phyloP scores from a whole-genome alignment of 2,113 vertebrate genomes.

The Dromiciops gliroides region DNA sequence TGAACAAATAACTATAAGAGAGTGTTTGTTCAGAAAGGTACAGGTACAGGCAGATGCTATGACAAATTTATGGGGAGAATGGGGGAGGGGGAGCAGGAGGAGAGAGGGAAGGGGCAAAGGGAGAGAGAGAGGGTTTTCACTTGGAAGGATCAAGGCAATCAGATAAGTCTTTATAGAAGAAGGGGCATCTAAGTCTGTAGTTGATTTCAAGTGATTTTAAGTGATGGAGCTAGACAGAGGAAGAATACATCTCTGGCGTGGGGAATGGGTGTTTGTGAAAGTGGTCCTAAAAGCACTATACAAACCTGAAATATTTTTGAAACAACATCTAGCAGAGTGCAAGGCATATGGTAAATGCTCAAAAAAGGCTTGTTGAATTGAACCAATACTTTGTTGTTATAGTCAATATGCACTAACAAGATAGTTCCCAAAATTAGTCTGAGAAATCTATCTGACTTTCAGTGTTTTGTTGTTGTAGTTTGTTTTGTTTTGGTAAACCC shows the following conservation, averaged over 20 bases:
- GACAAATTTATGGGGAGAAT: background rate
- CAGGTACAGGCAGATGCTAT: background rate
- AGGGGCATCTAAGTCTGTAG: background rate
- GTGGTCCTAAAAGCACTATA: background rate
- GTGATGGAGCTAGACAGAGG: background rate
- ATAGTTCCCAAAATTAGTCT: background rate
- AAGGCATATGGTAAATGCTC: background rate
- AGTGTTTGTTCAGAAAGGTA: background rate
- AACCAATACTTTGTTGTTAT: background rate
- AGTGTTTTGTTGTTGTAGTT: background rate
- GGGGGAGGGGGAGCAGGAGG: no score
- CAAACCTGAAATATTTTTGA: background rate
- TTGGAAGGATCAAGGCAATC: background rate
- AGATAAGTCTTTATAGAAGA: background rate
- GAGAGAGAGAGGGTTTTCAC: background rate
- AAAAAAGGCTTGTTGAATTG: background rate
- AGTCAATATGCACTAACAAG: background rate
- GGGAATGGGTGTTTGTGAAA: background rate
- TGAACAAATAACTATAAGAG: background rate
- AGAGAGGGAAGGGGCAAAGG: no score
- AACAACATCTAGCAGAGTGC: background rate
- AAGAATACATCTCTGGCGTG: background rate
- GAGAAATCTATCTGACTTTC: background rate
- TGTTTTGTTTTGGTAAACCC: background rate
- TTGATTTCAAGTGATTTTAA: background rate